These are phyloP conservation scores for Rhizomys pruinosus DNA, from an alignment of 2,113 vertebrate species.

Conservation along the genomic window DNA sequence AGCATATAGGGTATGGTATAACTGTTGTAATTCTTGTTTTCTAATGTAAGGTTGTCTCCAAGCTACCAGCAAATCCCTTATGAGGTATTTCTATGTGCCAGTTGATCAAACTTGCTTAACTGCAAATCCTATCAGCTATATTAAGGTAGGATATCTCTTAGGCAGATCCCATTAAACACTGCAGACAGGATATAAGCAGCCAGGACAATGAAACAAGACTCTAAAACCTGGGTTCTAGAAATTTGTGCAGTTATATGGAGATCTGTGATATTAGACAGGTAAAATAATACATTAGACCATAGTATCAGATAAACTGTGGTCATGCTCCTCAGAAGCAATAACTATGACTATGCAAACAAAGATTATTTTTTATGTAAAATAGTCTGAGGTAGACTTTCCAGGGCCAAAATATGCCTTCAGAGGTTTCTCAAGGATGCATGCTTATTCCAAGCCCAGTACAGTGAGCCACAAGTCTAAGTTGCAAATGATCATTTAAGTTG, in stretches of 20 bases:
- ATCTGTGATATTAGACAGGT: not conserved
- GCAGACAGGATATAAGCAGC: not conserved
- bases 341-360: not conserved
- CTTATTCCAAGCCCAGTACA: not conserved
- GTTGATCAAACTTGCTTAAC: not conserved
- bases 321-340: not conserved
- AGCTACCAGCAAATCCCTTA: not conserved
- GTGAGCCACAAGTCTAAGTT: not conserved
- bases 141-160: not conserved
- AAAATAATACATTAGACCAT: not conserved
- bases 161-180: not conserved
- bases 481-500: not conserved
- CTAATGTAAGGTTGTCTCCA: slow-evolving; percentile 14
- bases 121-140: not conserved
- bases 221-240: not conserved
- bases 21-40: not conserved
- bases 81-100: not conserved
- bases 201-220: not conserved
- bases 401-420: not conserved
- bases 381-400: not conserved
- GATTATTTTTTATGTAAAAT: not conserved
- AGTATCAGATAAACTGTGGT: not conserved
- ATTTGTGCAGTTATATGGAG: not conserved
- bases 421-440: not conserved
- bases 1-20: not conserved